phyloP scores from a whole-genome alignment of 2,113 vertebrate species.

The Australoheros scitulus region DNA sequence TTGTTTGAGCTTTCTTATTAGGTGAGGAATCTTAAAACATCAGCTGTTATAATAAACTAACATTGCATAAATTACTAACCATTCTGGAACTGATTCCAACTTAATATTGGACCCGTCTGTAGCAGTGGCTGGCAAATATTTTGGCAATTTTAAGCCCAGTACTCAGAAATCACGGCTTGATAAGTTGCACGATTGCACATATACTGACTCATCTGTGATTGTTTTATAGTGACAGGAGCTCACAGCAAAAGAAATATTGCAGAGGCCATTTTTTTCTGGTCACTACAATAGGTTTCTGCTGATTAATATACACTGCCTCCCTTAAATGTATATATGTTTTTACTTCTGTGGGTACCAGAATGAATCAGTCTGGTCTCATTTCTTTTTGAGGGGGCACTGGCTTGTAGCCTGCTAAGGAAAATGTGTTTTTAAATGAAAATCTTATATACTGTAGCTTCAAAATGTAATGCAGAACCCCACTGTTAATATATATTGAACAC shows the following conservation, averaged over 20 bases:
- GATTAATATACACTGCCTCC: neutral
- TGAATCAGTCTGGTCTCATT: slow-evolving; percentile 13
- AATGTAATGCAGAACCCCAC: slow-evolving; percentile 7
- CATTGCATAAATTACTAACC: neutral
- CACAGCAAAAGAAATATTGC: neutral
- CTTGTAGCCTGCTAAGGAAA: neutral
- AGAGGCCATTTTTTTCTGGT: slow-evolving; percentile 14
- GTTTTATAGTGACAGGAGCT: slow-evolving; percentile 1
- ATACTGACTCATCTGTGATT: neutral
- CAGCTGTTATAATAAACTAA: neutral
- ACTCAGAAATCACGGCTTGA: neutral
- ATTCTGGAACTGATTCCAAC: neutral
- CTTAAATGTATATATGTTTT: slow-evolving; percentile 2
- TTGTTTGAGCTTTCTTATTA: neutral
- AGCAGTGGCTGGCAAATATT: slow-evolving; percentile 6
- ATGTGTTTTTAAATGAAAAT: slow-evolving; percentile 29
- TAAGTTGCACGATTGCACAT: slow-evolving; percentile 25
- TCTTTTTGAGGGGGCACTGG: neutral
- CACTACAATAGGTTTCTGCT: neutral
- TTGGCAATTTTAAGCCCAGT: slow-evolving; percentile 7
- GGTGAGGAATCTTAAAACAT: slow-evolving; percentile 8
- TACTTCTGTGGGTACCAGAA: neutral
- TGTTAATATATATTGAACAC: slow-evolving; percentile 33
- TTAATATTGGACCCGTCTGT: neutral
- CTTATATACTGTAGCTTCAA: neutral